Evolutionary conservation across 2,888 invertebrate genomes (phyloP).

Genomic region (Phyllotreta cruciferae): DNA sequence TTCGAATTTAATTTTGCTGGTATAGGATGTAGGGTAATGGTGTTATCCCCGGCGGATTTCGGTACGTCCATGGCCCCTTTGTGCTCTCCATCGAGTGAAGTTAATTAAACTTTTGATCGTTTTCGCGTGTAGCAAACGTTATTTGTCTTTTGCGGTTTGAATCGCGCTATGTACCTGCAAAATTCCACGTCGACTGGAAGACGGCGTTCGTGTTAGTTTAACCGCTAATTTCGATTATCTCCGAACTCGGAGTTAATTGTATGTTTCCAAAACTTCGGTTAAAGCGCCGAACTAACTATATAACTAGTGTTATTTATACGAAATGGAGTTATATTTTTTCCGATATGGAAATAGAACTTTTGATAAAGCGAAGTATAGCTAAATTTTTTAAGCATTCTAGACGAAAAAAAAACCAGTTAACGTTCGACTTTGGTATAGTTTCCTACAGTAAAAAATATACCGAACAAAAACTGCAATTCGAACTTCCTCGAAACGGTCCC

Average conservation of each 20-base stretch:
- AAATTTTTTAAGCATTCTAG: not conserved
- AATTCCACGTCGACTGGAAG: slow-evolving; percentile 19
- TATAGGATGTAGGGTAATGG: not conserved
- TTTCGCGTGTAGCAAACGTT: slow-evolving; percentile 51
- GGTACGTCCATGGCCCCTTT: not conserved
- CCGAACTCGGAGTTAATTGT: not conserved
- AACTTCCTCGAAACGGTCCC: slow-evolving; percentile 39
- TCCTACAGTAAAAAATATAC: slow-evolving; percentile 35
- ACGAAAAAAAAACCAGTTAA: slow-evolving; percentile 22
- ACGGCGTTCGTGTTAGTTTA: slow-evolving; percentile 20
- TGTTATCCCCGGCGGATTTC: slow-evolving; percentile 2
- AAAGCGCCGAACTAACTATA: not conserved
- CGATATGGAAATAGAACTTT: no score
- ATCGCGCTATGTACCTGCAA: slow-evolving; percentile 35
- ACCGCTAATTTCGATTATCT: slow-evolving; percentile 19
- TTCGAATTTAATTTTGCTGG: not conserved
- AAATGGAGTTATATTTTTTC: no score
- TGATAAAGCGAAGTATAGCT: no score
- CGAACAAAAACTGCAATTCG: slow-evolving; percentile 42
- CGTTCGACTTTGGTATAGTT: slow-evolving; percentile 32
- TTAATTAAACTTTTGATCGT: slow-evolving; percentile 59
- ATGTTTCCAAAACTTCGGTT: slow-evolving; percentile 3
- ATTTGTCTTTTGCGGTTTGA: slow-evolving; percentile 50
- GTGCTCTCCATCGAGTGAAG: slow-evolving; percentile 46
- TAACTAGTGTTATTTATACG: no score